These are phyloP conservation scores for Digitonthophagus gazella DNA, from an alignment of 2,888 invertebrate species.

Conservation along the genomic window DNA sequence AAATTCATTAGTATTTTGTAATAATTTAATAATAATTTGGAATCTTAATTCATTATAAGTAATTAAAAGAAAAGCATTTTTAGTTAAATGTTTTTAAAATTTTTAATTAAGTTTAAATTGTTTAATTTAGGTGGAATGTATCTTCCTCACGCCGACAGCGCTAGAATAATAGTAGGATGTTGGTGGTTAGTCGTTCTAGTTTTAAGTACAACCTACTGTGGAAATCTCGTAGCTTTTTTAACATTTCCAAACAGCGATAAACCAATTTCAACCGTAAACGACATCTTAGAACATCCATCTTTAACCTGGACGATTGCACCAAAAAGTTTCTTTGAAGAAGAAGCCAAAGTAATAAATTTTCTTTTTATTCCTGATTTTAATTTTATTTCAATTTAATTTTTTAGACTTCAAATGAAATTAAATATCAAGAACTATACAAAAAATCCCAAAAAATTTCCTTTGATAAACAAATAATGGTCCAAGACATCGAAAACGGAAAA, in stretches of 20 bases:
- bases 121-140: conserved; percentile 71
- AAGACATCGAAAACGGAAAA: conserved; percentile 61
- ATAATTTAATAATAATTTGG: too few species aligned
- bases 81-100: too few species aligned
- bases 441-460: conserved; percentile 57
- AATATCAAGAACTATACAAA: conserved; percentile 59
- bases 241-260: conserved; percentile 84
- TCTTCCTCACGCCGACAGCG: conserved; percentile 81
- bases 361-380: background rate
- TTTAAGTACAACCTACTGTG: conserved; percentile 87
- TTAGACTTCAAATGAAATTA: conserved; percentile 57
- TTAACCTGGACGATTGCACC: conserved; percentile 75
- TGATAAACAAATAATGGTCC: conserved; percentile 53
- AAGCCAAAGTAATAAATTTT: conserved; percentile 52
- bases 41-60: too few species aligned
- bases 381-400: conserved; percentile 11
- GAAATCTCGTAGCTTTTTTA: conserved; percentile 87
- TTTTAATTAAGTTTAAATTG: background rate
- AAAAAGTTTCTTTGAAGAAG: conserved; percentile 72
- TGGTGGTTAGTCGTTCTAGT: conserved; percentile 93
- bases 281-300: conserved; percentile 59
- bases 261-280: conserved; percentile 67
- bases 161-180: conserved; percentile 78
- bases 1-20: too few species aligned
- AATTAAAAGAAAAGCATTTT: too few species aligned